phyloP scores from a whole-genome alignment of 2,888 invertebrate species.

The Hedya salicella region DNA sequence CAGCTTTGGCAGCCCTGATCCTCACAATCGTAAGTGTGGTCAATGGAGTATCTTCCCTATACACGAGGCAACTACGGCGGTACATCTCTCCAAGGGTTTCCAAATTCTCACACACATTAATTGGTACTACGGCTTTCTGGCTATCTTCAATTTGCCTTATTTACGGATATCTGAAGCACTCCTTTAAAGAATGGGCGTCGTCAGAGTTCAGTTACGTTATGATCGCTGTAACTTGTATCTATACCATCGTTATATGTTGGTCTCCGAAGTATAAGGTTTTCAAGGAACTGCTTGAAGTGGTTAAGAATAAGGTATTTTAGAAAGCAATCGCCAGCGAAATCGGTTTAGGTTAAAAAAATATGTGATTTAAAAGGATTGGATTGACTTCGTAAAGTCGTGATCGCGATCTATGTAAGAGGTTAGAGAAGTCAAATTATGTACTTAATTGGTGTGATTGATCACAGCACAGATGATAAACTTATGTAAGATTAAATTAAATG shows the following conservation, averaged over 20 bases:
- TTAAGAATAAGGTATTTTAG: slow-evolving; percentile 45
- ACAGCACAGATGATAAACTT: slow-evolving; percentile 13
- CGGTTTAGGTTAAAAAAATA: too few relatives aligned
- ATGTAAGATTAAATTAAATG: neutral
- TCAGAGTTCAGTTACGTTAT: slow-evolving; percentile 48
- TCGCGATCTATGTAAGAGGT: too few relatives aligned
- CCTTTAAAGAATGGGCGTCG: slow-evolving; percentile 52
- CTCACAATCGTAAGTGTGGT: slow-evolving; percentile 49
- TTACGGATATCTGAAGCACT: slow-evolving; percentile 50
- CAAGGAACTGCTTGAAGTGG: slow-evolving; percentile 34
- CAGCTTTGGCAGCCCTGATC: slow-evolving; percentile 51
- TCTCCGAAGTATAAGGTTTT: slow-evolving; percentile 43
- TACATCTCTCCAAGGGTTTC: slow-evolving; percentile 44
- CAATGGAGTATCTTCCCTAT: slow-evolving; percentile 50
- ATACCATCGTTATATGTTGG: slow-evolving; percentile 47
- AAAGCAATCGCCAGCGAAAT: too few relatives aligned
- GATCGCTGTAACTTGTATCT: slow-evolving; percentile 48
- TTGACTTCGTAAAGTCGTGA: too few relatives aligned
- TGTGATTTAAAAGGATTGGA: too few relatives aligned
- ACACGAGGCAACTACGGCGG: slow-evolving; percentile 45
- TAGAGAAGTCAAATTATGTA: too few relatives aligned
- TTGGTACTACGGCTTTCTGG: slow-evolving; percentile 48
- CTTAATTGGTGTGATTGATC: too few relatives aligned
- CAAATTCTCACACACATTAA: slow-evolving; percentile 49
- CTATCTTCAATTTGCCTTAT: slow-evolving; percentile 49